Conservation (phyloP, 2,888 invertebrate genomes). For the Dysmachus trigonus region DNA sequence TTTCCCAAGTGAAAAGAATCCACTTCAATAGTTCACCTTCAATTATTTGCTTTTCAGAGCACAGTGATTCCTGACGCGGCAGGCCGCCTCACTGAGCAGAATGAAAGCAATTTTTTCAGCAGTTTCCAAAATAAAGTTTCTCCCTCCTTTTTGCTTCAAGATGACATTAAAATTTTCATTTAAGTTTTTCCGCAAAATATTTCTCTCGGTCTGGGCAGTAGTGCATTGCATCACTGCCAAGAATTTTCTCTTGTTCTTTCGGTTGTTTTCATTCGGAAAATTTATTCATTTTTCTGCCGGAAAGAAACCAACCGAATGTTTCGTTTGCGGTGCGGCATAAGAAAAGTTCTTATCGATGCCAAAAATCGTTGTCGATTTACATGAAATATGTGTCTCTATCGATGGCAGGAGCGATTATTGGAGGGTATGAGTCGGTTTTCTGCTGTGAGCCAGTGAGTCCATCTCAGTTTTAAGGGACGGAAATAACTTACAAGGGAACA, state of each 20-base stretch:
- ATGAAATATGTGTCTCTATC: not conserved
- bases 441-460: not conserved
- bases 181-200: not conserved
- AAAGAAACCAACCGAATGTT: not conserved
- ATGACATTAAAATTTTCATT: not conserved
- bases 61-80: not conserved
- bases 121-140: not conserved
- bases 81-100: not conserved
- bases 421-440: not conserved
- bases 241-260: not conserved
- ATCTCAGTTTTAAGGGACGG: not conserved
- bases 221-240: not conserved
- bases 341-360: not conserved
- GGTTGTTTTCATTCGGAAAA: not conserved
- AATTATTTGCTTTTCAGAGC: not conserved
- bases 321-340: not conserved
- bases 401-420: not conserved
- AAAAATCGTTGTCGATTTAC: not conserved
- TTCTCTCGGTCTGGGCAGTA: not conserved
- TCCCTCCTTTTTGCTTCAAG: not conserved
- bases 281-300: not conserved
- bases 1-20: not conserved
- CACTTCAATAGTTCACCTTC: not conserved
- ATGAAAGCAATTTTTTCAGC: not conserved
- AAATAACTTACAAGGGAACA: too few relatives aligned